Evolutionary conservation across 2,888 invertebrate species (phyloP).

Genomic region (Dynastes tityus): DNA sequence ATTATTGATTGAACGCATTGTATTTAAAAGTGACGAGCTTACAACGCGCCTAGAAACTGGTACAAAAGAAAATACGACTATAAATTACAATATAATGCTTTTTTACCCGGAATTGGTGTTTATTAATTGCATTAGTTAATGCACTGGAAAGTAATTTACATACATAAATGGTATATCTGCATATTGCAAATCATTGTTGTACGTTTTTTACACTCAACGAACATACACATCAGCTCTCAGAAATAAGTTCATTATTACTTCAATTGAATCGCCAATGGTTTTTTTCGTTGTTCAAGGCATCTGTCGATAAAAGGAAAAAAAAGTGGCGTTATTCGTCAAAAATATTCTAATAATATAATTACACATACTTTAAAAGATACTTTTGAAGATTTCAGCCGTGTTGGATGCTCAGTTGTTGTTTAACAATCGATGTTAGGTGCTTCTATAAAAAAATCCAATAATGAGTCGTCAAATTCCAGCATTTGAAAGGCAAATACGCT

Average conservation of each 20-base stretch:
- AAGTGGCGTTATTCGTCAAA: too few species aligned
- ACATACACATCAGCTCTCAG: neutral
- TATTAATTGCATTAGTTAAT: neutral
- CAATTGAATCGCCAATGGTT: neutral
- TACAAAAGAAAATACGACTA: slow-evolving; percentile 22
- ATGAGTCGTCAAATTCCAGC: too few species aligned
- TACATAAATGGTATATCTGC: neutral
- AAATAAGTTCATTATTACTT: neutral
- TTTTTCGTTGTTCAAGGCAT: neutral
- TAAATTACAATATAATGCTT: neutral
- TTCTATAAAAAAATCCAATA: too few species aligned
- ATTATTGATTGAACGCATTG: neutral
- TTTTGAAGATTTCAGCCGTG: too few species aligned
- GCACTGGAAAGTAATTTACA: neutral
- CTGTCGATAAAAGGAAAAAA: too few species aligned
- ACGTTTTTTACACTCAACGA: neutral
- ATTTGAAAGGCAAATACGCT: too few species aligned
- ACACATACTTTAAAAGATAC: too few species aligned
- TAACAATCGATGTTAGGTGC: too few species aligned
- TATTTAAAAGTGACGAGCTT: slow-evolving; percentile 22
- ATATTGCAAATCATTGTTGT: neutral
- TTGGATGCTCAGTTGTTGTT: too few species aligned
- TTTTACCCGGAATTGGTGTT: neutral
- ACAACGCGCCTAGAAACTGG: neutral
- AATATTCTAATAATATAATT: too few species aligned